phyloP scores from a whole-genome alignment of 2,797 vertebrate genomes.

The Hipposideros larvatus region DNA sequence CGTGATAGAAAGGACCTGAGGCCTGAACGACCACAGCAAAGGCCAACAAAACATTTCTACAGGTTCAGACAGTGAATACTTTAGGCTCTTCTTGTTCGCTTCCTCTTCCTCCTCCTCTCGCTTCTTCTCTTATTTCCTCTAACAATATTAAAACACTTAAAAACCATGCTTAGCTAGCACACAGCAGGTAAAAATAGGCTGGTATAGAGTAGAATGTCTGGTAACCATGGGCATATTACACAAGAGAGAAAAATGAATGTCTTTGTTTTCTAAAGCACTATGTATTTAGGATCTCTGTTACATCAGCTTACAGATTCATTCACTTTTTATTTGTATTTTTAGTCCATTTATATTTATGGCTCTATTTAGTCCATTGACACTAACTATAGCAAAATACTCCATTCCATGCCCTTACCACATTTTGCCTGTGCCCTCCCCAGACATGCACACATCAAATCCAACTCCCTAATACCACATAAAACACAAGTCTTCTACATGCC shows the following conservation, averaged over 20 bases:
- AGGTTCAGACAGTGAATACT: neutral
- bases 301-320: neutral
- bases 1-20: neutral
- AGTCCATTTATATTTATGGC: neutral
- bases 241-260: neutral
- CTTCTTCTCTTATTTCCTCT: neutral
- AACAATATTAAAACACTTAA: neutral
- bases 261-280: neutral
- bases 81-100: neutral
- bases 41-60: neutral
- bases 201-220: neutral
- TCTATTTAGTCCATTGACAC: neutral
- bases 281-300: neutral
- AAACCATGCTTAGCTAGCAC: neutral
- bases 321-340: neutral
- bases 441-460: neutral
- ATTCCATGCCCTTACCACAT: neutral
- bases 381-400: neutral
- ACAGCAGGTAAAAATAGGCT: neutral
- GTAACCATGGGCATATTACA: neutral
- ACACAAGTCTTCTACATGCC: neutral
- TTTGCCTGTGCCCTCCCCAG: neutral
- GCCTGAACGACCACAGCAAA: neutral
- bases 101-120: neutral
- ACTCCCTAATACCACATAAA: neutral